These are phyloP conservation scores for Hephaestus fuliginosus DNA, from an alignment of 2,797 vertebrate genomes.

Conservation along the genomic window DNA sequence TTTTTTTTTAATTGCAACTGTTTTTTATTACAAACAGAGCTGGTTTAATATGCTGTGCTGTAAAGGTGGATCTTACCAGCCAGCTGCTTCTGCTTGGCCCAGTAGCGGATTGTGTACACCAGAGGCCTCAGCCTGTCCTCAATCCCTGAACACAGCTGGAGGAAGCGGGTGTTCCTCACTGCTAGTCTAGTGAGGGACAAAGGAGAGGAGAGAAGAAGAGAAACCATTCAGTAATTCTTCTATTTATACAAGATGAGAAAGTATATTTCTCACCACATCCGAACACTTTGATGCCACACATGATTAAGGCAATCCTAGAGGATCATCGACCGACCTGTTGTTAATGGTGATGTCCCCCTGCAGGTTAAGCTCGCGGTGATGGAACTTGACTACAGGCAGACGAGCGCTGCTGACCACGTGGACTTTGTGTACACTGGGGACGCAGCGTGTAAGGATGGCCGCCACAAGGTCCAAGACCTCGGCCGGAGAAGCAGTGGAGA, in stretches of 20 bases:
- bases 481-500: conserved; percentile 74
- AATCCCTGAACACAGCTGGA: conserved; percentile 89
- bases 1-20: background rate
- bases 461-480: conserved; percentile 91
- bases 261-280: background rate
- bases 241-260: background rate
- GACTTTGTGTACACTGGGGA: conserved; percentile 92
- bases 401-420: conserved; percentile 88
- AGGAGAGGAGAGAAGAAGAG: background rate
- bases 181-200: conserved; percentile 85
- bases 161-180: conserved; percentile 92
- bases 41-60: too few relatives aligned
- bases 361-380: conserved; percentile 91
- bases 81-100: conserved; percentile 92
- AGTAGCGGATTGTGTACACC: conserved; percentile 89
- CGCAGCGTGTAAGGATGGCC: conserved; percentile 90
- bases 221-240: background rate
- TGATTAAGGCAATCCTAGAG: background rate
- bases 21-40: background rate
- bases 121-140: conserved; percentile 90
- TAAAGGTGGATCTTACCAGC: conserved; percentile 84
- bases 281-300: background rate
- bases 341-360: conserved; percentile 93
- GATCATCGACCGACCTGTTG: conserved; percentile 85
- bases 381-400: conserved; percentile 93